Evolutionary conservation across 2,797 vertebrate genomes (phyloP), one percentile per base, ranked within the genome.

Genomic region (Decapterus maruadsi): DNA sequence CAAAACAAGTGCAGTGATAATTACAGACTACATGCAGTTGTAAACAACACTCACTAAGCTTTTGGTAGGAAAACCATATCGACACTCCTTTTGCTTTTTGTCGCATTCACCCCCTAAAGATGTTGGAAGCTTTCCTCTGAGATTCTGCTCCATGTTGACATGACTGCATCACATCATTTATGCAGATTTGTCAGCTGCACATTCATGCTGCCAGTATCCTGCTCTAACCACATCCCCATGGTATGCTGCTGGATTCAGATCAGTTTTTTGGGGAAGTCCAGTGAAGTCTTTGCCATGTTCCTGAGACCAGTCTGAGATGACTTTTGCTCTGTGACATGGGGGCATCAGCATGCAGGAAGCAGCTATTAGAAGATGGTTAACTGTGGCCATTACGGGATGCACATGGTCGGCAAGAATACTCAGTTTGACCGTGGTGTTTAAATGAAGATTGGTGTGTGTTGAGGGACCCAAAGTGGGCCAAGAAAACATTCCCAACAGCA

Each of bases 321-420:
- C 7, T 31, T 56, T 56, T 34, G 7, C 29, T 17, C 16, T 34
- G 2, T 48, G 45, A 48, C 45, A n/a, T 19, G 6, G 17, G 17
- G 7, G 16, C 14, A 42, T 42, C 19, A 55, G 26, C 13, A 29
- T 29, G 53, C 50, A 42, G 50, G 14, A 48, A 42, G 64, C 40
- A 26, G 36, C 63, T 48, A 53, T 51, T 65, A 38, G 19, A 11
- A 10, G 36, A 55, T 13, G 20, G 36, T 42, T 26, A 67, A 55
- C 42, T 40, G 50, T 29, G 50, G 20, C 50, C 50, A 55, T 54
- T 55, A 54, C 54, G 14, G 8, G 20, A 42, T 42, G 36, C 36
- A 26, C 63, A 42, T 66, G 50, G 36, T 66, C 48, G 20, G 50
- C 64, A 31, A 55, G 29, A 34, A 20, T 17, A n/a, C 36, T 53